Evolutionary conservation across 2,113 vertebrate species (phyloP).

Genomic region (Jaculus jaculus): DNA sequence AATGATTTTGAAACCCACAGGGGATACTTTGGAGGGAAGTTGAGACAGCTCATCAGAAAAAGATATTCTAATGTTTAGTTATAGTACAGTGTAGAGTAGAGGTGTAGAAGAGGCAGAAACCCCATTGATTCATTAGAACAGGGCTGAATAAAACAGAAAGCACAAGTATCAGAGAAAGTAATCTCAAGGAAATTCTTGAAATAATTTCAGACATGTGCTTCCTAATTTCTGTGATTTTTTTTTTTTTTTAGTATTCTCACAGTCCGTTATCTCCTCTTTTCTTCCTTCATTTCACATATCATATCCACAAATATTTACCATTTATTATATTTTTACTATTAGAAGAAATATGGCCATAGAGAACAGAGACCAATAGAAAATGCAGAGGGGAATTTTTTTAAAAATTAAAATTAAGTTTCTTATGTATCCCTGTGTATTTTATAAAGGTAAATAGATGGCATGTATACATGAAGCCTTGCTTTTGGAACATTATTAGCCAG

Average conservation of each 20-base stretch:
- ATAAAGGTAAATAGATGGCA: constrained; percentile 9
- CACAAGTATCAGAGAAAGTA: constrained; percentile 50
- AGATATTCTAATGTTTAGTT: constrained; percentile 62
- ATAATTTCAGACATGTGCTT: constrained; percentile 38
- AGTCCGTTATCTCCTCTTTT: constrained; percentile 15
- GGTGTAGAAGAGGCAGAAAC: constrained; percentile 45
- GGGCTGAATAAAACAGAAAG: constrained; percentile 48
- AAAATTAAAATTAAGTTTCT: neutral
- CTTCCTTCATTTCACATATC: neutral
- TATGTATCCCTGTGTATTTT: constrained; percentile 32
- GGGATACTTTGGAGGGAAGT: constrained; percentile 59
- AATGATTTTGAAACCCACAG: constrained; percentile 66
- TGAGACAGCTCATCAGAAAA: constrained; percentile 70
- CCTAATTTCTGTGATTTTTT: constrained; percentile 48
- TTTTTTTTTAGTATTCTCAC: neutral
- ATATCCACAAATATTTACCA: constrained; percentile 17
- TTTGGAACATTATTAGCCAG: constrained; percentile 34
- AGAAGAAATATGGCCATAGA: neutral
- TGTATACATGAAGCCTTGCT: neutral
- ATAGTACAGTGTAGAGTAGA: constrained; percentile 31
- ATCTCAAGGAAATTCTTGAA: constrained; percentile 55
- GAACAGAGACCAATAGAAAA: neutral
- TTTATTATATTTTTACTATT: constrained; percentile 22
- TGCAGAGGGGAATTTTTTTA: neutral
- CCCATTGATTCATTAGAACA: constrained; percentile 53